Conservation (phyloP, 2,797 vertebrate genomes). For the Streptopelia turtur region DNA sequence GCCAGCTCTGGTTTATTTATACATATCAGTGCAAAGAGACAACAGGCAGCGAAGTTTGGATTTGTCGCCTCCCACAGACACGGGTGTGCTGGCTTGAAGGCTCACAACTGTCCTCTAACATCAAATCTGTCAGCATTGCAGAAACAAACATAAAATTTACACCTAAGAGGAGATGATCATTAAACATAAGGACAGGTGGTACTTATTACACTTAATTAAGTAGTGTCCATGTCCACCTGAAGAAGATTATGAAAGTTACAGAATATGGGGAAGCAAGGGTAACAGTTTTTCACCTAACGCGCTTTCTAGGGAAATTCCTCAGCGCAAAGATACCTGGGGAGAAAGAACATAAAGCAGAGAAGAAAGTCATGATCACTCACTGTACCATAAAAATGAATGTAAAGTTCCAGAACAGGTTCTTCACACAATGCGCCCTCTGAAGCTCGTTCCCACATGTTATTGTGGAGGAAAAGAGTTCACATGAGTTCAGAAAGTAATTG, state of each 20-base stretch:
- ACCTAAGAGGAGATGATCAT: neutral
- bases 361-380: neutral
- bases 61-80: neutral
- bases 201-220: neutral
- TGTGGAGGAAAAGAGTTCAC: neutral
- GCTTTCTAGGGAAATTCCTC: neutral
- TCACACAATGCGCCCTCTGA: neutral
- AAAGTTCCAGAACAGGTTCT: neutral
- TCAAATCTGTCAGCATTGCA: neutral
- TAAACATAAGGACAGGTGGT: neutral
- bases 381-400: neutral
- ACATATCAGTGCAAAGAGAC: accelerated
- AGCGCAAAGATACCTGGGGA: neutral
- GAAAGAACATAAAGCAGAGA: neutral
- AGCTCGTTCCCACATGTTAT: accelerated
- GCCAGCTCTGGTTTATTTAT: neutral
- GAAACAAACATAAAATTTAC: neutral
- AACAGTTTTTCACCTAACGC: neutral
- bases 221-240: neutral
- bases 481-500: neutral
- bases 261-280: neutral
- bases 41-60: neutral
- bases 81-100: neutral
- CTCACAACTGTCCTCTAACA: neutral
- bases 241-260: neutral